Percentiles rank a stretch among this genome's conserved stretches.
Evolutionary conservation across 2,797 vertebrate genomes (phyloP).

Genomic region (Bovichtus variegatus): DNA sequence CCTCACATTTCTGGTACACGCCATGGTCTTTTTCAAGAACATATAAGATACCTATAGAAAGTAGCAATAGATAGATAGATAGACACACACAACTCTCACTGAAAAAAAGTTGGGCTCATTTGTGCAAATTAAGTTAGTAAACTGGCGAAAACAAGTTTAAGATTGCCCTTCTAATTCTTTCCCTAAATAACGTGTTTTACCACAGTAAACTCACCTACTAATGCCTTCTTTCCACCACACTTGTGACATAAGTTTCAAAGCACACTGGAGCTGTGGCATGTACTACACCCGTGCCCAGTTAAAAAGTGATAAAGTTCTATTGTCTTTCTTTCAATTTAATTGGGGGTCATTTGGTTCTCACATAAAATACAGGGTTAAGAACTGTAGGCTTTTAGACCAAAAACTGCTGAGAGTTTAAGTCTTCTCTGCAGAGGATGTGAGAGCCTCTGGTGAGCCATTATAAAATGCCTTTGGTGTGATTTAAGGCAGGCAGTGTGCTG

Average conservation of each 20-base stretch:
- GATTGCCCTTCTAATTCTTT: not conserved
- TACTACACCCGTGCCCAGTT: not conserved
- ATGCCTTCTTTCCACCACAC: conserved; percentile 12
- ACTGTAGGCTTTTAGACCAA: conserved; percentile 8
- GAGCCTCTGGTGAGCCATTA: conserved; percentile 37
- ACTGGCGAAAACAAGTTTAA: conserved; percentile 9
- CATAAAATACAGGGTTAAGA: conserved; percentile 7
- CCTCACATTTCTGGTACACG: not conserved
- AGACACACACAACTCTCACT: not conserved
- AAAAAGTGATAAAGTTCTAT: not conserved
- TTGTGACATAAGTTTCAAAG: conserved; percentile 1
- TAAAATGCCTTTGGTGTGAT: conserved; percentile 58
- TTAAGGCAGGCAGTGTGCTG: conserved; percentile 51
- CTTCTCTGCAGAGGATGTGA: conserved; percentile 18
- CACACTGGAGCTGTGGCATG: conserved; percentile 7
- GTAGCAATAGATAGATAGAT: not conserved
- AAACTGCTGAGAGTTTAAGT: conserved; percentile 25
- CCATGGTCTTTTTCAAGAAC: not conserved
- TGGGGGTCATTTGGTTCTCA: conserved; percentile 21
- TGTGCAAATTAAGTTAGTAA: conserved; percentile 3
- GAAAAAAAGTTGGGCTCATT: not conserved
- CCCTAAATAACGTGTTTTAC: not conserved
- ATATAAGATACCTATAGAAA: not conserved
- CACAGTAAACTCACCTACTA: not conserved
- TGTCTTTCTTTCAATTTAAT: conserved; percentile 30